Base-by-base conservation (phyloP, 2,113 vertebrate species). In the western clawed frog (Xenopus tropicalis) region DNA sequence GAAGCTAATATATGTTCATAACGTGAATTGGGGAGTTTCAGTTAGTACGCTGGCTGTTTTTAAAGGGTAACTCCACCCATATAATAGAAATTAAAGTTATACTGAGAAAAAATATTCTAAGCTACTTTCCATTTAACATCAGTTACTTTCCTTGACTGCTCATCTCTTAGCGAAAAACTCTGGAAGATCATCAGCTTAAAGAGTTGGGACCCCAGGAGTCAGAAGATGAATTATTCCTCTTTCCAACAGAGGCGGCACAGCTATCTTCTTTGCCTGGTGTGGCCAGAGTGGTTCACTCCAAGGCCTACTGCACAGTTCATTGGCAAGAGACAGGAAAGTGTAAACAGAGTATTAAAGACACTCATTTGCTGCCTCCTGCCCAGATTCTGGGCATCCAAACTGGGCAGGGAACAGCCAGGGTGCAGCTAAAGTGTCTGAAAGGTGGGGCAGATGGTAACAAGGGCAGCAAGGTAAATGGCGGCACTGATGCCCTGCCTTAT, bases 301-400 rank as follows among this genome's bases (percentile, higher is more conserved):
- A 98, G 80, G 97, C 97, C 77, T 97, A 94, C 78, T 99, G 98
- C 80, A 99, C 97, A 0, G 98, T 99, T 61, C 95, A 99, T 79
- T 99, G 98, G 98, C 93, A 96, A 69, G 97, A 99, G 83, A 95
- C 91, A 0, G 94, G 95, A 72, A 93, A 94, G 74, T 94, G 85
- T 83, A 94, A 94, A 66, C 92, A 94, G 16, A 93, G 87, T 3
- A 69, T 91, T 0, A 95, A 93, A 82, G 97, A 99, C 44, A 24
- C 78, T 72, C 87, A 91, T 20, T 71, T 86, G 0, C 75, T 97
- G 1, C 96, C 96, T 4, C 89, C 94, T 0, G 93, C 92, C 24
- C 97, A 98, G 84, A 98, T 98, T 73, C 85, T 98, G 16, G 96
- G 97, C 43, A 96, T 98, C 70, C 97, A 97, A 78, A 91, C 87